Evolutionary conservation across 1,140 invertebrate genomes (phyloP), one percentile per base, ranked within the genome.

Genomic region (Sesamia nonagrioides): DNA sequence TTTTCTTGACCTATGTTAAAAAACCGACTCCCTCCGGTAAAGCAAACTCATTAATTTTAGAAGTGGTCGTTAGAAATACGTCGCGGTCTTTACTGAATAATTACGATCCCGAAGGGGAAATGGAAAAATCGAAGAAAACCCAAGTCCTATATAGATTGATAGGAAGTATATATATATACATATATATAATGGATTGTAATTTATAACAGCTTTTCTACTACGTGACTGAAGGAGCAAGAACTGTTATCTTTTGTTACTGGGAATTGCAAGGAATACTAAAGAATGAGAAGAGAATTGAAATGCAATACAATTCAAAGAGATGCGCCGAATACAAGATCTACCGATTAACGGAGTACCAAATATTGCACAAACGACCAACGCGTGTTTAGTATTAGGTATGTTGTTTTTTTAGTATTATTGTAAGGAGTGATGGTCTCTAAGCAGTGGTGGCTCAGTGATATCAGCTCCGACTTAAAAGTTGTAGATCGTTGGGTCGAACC

Each of bases 31-130:
- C 21, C 58, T 63, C 27, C 58, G 21, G 37, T 63, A 63, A 63
- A 50, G 58, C 58, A 75, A 75, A 75, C 42, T 63, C 58, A 75
- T 75, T 75, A 75, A 74, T 74, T 75, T 75, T 50, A 63, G 11
- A 61, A 75, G 56, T 61, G 73, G 18, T 75, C 73, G 58, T 75
- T 75, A 75, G 54, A 40, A 27, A 74, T 61, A 48, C 58, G 58
- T 75, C 42, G 58, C 21, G 45, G 73, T 61, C 56, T 48, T 61
- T 63, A 18, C 73, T 33, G 73, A 61, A 75, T 75, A 75, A 63
- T 75, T 75, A 75, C 18, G 56, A 33, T 42, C 21, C 21, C 45
- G 58, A 60, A 45, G 54, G 35, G 54, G n/a, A 18, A 63, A 63
- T 37, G 37, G 37, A 63, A 63, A 63, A 18, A 42, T 18, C 6